Percentiles rank a stretch among this genome's conserved stretches.
Evolutionary conservation across 2,113 vertebrate species (phyloP).

Genomic region (Tachuris rubrigastra): DNA sequence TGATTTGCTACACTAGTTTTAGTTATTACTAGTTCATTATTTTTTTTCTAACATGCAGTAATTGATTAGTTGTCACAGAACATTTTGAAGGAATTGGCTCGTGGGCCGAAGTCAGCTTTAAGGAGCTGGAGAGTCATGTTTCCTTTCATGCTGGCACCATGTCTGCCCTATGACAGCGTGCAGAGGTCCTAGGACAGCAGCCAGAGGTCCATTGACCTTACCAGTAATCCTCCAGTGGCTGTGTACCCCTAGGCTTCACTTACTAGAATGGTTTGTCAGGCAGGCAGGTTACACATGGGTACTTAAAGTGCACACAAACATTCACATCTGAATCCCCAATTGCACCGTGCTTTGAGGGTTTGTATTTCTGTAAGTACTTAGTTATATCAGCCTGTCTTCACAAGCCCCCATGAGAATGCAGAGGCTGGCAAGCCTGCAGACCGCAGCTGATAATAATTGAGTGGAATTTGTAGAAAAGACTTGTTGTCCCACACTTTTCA

Average conservation of each 20-base stretch:
- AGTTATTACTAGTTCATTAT: background rate
- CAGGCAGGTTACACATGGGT: background rate
- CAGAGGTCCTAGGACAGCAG: background rate
- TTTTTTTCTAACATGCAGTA: background rate
- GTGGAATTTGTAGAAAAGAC: background rate
- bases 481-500: background rate
- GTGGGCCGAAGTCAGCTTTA: background rate
- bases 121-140: background rate
- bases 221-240: background rate
- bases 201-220: background rate
- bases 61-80: background rate
- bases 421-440: background rate
- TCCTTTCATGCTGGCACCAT: background rate
- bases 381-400: background rate
- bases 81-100: background rate
- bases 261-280: background rate
- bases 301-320: background rate
- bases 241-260: background rate
- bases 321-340: background rate
- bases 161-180: background rate
- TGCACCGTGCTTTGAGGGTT: background rate
- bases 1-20: background rate
- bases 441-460: rapidly evolving
- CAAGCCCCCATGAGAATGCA: background rate
- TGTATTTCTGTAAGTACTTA: background rate